Evolutionary conservation across 2,797 vertebrate species (phyloP).

Genomic region (Fundulus diaphanus): DNA sequence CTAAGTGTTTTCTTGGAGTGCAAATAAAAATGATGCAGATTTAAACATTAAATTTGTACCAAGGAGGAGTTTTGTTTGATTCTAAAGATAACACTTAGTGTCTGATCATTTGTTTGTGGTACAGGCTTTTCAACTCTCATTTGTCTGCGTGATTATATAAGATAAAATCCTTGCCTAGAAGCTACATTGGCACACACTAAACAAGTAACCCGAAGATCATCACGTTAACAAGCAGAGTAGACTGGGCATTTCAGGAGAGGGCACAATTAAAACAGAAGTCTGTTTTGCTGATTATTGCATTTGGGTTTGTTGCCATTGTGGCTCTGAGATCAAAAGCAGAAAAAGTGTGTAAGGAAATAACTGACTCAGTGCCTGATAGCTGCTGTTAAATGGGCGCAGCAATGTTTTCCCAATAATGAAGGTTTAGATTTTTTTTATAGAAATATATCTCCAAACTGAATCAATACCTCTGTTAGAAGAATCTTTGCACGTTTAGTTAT

Average conservation of each 20-base stretch:
- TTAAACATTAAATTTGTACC: not conserved
- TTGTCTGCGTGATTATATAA: not conserved
- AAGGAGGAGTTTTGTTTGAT: not conserved
- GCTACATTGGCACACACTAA: not conserved
- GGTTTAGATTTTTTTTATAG: too few species aligned
- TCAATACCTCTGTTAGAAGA: not conserved
- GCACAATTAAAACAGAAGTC: not conserved
- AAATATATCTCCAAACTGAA: not conserved
- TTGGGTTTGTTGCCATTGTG: not conserved
- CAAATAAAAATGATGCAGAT: not conserved
- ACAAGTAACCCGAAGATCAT: not conserved
- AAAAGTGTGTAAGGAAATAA: not conserved
- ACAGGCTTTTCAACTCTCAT: not conserved
- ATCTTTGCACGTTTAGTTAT: not conserved
- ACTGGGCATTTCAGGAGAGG: not conserved
- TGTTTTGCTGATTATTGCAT: not conserved
- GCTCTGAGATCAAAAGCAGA: not conserved
- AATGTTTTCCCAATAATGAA: not conserved
- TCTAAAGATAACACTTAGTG: not conserved
- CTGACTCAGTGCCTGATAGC: not conserved
- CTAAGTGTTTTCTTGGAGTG: not conserved
- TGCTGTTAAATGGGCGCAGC: not conserved
- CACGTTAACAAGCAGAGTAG: not conserved
- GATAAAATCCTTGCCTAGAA: not conserved
- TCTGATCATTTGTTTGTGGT: not conserved